Percentiles rank a stretch among this genome's conserved stretches.
These are phyloP conservation scores for Callipepla squamata DNA, from an alignment of 2,113 vertebrate species.

Conservation along the genomic window DNA sequence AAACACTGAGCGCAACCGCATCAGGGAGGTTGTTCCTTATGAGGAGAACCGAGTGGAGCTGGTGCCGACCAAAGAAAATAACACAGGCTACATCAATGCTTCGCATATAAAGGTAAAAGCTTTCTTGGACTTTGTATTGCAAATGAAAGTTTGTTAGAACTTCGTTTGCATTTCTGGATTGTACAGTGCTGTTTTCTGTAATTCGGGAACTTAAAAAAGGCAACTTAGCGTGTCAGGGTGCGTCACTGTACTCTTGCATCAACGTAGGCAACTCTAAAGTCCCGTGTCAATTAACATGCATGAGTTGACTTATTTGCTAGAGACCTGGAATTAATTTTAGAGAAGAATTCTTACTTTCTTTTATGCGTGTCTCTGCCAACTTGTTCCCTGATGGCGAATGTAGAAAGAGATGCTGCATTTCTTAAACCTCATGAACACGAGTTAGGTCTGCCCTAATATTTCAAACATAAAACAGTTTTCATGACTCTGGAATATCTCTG, in stretches of 20 bases:
- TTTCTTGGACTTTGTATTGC: background rate
- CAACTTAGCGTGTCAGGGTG: background rate
- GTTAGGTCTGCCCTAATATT: background rate
- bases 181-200: background rate
- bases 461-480: background rate
- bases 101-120: slow-evolving; percentile 89
- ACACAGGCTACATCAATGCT: slow-evolving; percentile 93
- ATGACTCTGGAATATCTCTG: too few species aligned
- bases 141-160: background rate
- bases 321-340: background rate
- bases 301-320: background rate
- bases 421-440: background rate
- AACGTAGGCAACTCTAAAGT: fast-evolving
- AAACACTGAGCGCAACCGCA: slow-evolving; percentile 90
- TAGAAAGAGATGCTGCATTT: background rate
- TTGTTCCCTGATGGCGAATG: background rate
- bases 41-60: slow-evolving; percentile 94
- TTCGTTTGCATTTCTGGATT: background rate
- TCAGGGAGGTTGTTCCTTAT: slow-evolving; percentile 90
- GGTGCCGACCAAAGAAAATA: slow-evolving; percentile 94
- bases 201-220: background rate
- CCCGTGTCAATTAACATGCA: background rate
- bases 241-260: background rate
- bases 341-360: background rate
- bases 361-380: background rate